Base-by-base conservation (phyloP, 2,797 vertebrate genomes). In the Momotus momota region DNA sequence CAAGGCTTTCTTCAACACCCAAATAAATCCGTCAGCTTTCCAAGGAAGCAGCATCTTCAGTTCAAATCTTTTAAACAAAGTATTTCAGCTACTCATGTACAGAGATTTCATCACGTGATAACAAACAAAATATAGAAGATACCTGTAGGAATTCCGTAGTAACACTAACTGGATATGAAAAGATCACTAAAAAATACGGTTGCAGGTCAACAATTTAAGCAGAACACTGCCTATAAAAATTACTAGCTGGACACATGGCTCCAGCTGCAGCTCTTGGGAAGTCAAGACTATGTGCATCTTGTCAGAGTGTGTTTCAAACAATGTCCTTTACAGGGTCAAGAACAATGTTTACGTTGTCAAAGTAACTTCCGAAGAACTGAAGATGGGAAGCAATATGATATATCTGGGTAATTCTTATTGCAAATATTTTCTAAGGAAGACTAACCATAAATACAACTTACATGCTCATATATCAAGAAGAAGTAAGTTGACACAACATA, bases 251-350 rank as follows among this genome's bases (percentile, higher is more conserved):
- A 48, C 19, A 85, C 0, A 1, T 1, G 5, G 27, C 65, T 57
- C 21, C 12, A 65, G 21, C 0, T 60, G 31, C 23, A 80, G 27
- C 3, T 81, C 6, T 3, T 15, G 7, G 25, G 40, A 52, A 58
- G 5, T 49, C 27, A 69, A 27, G 9, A 49, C 12, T 52, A 40
- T 2, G 7, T 10, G 7, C 10, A 14, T 5, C 49, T 52, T 54
- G 16, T 29, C 46, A 41, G 25, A 51, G 13, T 11, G 3, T n/a
- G 9, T 55, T 93, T 84, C 43, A 38, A 35, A 23, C 3, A 4
- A 0, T 0, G 19, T 1, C 5, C 27, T 66, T 70, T 27, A 64
- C 3, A 5, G n/a, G 31, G 10, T 15, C 0, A 6, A 87, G 15
- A 46, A 73, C 22, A 65, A 67, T 1, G 7, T 21, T 45, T 17